Percentiles rank a stretch among this genome's conserved stretches.
Evolutionary conservation across 2,888 invertebrate genomes (phyloP).

Genomic region (Drosophila formosana): DNA sequence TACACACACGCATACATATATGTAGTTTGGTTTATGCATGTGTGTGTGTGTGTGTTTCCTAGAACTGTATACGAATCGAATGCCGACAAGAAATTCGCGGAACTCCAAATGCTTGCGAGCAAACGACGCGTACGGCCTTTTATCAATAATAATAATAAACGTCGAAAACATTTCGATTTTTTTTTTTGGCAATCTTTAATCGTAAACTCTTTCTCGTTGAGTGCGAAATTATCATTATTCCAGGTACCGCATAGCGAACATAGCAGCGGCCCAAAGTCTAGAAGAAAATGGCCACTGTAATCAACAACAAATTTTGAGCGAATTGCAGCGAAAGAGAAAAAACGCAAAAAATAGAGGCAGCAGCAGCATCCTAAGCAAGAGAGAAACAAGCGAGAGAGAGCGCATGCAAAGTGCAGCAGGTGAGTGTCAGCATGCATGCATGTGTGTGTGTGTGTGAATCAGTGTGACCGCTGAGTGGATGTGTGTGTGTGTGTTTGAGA

Average conservation of each 20-base stretch:
- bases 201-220: conserved; percentile 9
- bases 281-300: conserved; percentile 50
- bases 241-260: conserved; percentile 9
- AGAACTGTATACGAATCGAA: conserved; percentile 38
- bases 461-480: conserved; percentile 2
- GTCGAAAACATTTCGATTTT: conserved; percentile 1
- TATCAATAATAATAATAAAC: conserved; percentile 58
- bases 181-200: conserved; percentile 41
- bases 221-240: conserved; percentile 23
- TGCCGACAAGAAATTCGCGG: conserved; percentile 47
- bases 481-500: conserved; percentile 40
- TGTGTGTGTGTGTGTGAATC: conserved; percentile 25
- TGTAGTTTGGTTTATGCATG: background rate
- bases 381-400: conserved; percentile 64
- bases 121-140: conserved; percentile 28
- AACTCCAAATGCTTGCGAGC: conserved; percentile 37
- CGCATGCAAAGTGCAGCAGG: conserved; percentile 77
- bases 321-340: conserved; percentile 49
- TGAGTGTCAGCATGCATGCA: conserved; percentile 42
- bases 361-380: conserved; percentile 55
- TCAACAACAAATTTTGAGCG: conserved; percentile 24
- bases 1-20: conserved; percentile 10
- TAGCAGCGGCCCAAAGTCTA: conserved; percentile 19
- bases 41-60: conserved; percentile 27
- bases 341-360: conserved; percentile 22